Percentiles rank a stretch among this genome's conserved stretches.
These are phyloP conservation scores for Brachionus manjavacas DNA, from an alignment of 1,140 invertebrate species.

Conservation along the genomic window DNA sequence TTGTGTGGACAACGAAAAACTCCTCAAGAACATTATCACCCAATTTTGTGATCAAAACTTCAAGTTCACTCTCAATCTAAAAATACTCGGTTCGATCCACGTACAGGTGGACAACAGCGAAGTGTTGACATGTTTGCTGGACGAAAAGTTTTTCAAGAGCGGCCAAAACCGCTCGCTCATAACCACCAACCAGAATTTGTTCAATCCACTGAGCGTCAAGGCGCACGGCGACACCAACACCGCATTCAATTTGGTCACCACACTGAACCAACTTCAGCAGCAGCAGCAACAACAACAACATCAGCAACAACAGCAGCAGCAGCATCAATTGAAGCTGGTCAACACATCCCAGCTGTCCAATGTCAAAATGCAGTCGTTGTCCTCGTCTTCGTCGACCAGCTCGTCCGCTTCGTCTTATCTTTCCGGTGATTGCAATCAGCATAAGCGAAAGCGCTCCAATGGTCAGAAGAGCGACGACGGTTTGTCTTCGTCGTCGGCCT, in stretches of 20 bases:
- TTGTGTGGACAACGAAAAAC: slow-evolving; percentile 34
- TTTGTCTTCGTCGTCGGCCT: not conserved
- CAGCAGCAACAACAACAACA: not conserved
- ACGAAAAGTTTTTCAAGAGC: slow-evolving; percentile 22
- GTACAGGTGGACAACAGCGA: slow-evolving; percentile 30
- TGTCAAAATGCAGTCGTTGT: not conserved
- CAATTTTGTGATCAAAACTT: slow-evolving; percentile 38
- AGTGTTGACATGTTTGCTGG: slow-evolving; percentile 5
- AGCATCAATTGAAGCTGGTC: not conserved
- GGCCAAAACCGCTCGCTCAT: not conserved
- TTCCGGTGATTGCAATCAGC: slow-evolving; percentile 6
- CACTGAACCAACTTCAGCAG: not conserved
- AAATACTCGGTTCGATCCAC: slow-evolving; percentile 32
- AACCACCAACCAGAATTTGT: slow-evolving; percentile 22
- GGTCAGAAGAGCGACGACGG: slow-evolving; percentile 7
- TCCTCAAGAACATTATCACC: slow-evolving; percentile 26
- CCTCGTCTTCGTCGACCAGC: slow-evolving; percentile 14
- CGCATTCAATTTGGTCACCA: slow-evolving; percentile 15
- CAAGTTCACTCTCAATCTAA: slow-evolving; percentile 19
- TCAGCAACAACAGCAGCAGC: not conserved
- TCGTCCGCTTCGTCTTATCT: slow-evolving; percentile 30
- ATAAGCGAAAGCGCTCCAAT: not conserved
- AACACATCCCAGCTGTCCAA: not conserved
- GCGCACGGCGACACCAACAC: not conserved
- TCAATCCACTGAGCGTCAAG: slow-evolving; percentile 10